A percentile compares a stretch with the other conserved stretches of the same genome.
Conservation (phyloP, 1,140 invertebrate species). For the Limonius californicus region DNA sequence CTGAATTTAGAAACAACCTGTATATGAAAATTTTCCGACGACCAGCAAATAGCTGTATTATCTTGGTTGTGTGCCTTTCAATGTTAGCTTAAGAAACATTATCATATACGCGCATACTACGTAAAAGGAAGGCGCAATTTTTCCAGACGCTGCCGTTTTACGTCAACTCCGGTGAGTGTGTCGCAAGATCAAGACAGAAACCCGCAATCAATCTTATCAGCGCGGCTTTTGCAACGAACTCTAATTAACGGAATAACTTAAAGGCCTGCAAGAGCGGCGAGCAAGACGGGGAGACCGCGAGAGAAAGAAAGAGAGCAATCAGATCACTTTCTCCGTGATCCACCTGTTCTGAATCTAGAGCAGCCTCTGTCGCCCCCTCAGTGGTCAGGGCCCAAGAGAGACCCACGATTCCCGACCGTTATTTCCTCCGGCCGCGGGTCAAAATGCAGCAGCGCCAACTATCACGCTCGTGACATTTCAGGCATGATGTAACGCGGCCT, state of each 20-base stretch:
- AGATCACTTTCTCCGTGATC: slow-evolving; percentile 23
- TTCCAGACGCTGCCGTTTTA: too few relatives aligned
- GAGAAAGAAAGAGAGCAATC: too few relatives aligned
- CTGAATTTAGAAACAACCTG: too few relatives aligned
- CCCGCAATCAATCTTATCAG: neutral
- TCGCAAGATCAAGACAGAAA: neutral
- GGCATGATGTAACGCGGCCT: neutral
- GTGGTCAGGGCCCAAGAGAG: slow-evolving; percentile 15
- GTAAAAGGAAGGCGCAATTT: too few relatives aligned
- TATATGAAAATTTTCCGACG: too few relatives aligned
- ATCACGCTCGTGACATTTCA: slow-evolving; percentile 25
- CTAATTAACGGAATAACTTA: neutral
- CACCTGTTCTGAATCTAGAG: slow-evolving; percentile 24
- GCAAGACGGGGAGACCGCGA: too few relatives aligned
- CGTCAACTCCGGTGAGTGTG: too few relatives aligned
- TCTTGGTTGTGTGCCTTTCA: too few relatives aligned
- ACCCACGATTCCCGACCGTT: slow-evolving; percentile 15
- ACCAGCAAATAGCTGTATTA: too few relatives aligned
- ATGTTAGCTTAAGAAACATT: too few relatives aligned
- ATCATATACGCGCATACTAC: too few relatives aligned
- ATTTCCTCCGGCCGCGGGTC: slow-evolving; percentile 16
- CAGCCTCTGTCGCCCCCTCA: slow-evolving; percentile 16
- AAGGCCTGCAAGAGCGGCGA: neutral
- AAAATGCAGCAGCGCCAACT: slow-evolving; percentile 17
- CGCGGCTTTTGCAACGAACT: too few relatives aligned